Base-by-base conservation (phyloP, 2,113 vertebrate genomes). In the Penelope pileata region DNA sequence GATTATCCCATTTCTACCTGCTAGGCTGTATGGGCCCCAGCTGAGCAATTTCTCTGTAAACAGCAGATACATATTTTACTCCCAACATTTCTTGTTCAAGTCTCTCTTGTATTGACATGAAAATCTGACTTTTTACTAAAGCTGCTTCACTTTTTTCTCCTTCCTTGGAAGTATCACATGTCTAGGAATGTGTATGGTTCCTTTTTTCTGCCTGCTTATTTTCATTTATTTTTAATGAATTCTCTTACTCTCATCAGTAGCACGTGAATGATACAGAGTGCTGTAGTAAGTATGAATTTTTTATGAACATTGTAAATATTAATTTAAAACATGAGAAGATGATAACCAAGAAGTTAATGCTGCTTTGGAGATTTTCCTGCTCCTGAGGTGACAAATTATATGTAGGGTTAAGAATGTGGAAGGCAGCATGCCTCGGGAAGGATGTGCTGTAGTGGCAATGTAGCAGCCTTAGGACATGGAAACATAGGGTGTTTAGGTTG, bases 201-300 rank as follows among this genome's bases (percentile, higher is more conserved):
- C n/a, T 75, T 93, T 94, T 94, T 47, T 48, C 9, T 81, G 40
- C 40, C 42, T 80, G 51, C 45, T 91, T 86, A 86, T 90, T 86
- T 88, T 93, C 92, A 76, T 88, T 86, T 81, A 68, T 96, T 88
- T 94, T 84, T 83, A 80, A 92, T 91, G 27, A 8, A 17, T 77
- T 83, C 23, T 74, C 12, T 92, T n/a, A 29, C 45, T 88, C 12
- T 87, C 68, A 51, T 47, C 70, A 67, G 34, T 58, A 96, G 68
- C 51, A 21, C 79, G 40, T 91, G 17, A 91, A 30, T 83, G 30
- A 76, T 81, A 30, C 58, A 75, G 56, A 87, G 94, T 90, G 50
- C 86, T 82, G 92, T 83, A 84, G 93, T 80, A 93, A 96, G 74
- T 79, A 83, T 86, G 79, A 93, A 53, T 90, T 86, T 91, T 95